A percentile compares a stretch with the other conserved stretches of the same genome.
Conservation (phyloP, 2,797 vertebrate species). For the Lithobates sylvaticus region DNA sequence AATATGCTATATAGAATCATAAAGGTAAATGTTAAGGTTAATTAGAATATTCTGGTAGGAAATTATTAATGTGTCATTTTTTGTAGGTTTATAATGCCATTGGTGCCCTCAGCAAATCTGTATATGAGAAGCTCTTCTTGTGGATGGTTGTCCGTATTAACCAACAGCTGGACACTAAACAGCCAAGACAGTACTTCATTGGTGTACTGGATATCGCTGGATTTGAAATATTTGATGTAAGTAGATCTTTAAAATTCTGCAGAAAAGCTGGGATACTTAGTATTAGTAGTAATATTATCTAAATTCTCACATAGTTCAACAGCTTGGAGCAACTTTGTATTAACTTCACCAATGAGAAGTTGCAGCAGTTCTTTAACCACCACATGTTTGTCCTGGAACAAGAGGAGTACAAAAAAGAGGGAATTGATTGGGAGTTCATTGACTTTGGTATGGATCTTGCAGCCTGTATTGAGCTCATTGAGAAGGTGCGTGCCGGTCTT, state of each 20-base stretch:
- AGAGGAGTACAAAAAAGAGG: constrained; percentile 79
- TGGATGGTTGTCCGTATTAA: constrained; percentile 89
- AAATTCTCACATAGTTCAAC: constrained; percentile 74
- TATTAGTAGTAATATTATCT: too few species aligned
- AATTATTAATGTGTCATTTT: not conserved
- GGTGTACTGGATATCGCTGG: constrained; percentile 85
- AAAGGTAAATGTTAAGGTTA: not conserved
- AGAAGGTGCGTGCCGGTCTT: constrained; percentile 75
- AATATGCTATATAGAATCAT: not conserved
- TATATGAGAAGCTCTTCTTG: constrained; percentile 86
- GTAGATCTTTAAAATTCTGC: constrained; percentile 10
- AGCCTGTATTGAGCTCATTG: constrained; percentile 82
- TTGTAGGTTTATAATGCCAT: constrained; percentile 80
- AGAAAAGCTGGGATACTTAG: too few species aligned
- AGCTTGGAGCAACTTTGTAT: constrained; percentile 90
- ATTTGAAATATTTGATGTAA: constrained; percentile 88
- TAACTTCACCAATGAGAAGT: constrained; percentile 90
- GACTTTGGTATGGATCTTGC: constrained; percentile 80
- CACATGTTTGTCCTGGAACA: constrained; percentile 87
- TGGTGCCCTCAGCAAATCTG: constrained; percentile 82
- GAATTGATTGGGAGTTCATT: constrained; percentile 78
- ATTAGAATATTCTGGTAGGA: not conserved
- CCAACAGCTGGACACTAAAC: constrained; percentile 85
- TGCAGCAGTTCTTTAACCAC: constrained; percentile 92
- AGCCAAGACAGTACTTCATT: constrained; percentile 84